Conservation (phyloP, 2,888 invertebrate species). For the Lacanobia wlatinum region DNA sequence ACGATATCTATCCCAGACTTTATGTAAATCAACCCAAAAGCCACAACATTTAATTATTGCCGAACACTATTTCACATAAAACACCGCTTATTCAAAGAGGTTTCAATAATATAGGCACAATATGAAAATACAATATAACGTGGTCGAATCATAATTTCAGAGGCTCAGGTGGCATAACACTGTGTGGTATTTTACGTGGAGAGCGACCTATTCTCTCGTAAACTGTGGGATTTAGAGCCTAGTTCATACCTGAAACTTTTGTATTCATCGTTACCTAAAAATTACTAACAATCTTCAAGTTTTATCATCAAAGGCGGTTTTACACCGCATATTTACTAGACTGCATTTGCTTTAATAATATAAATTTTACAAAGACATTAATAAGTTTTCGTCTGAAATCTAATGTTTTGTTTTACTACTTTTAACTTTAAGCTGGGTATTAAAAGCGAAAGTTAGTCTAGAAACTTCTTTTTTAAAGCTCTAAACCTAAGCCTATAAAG, state of each 20-base stretch:
- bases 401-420: slow-evolving; percentile 53
- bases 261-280: slow-evolving; percentile 66
- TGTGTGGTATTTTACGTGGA: slow-evolving; percentile 66
- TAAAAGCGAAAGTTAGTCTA: slow-evolving; percentile 37
- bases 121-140: slow-evolving; percentile 62
- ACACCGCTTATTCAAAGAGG: slow-evolving; percentile 33
- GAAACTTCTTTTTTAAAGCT: slow-evolving; percentile 40
- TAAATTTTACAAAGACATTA: slow-evolving; percentile 49
- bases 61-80: slow-evolving; percentile 36
- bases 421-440: slow-evolving; percentile 43
- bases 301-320: slow-evolving; percentile 48
- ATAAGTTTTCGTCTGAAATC: slow-evolving; percentile 49
- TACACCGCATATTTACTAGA: slow-evolving; percentile 43
- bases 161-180: slow-evolving; percentile 70
- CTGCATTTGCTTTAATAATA: slow-evolving; percentile 51
- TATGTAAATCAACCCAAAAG: slow-evolving; percentile 35
- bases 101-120: slow-evolving; percentile 51
- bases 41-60: slow-evolving; percentile 41
- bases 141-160: slow-evolving; percentile 67
- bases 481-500: slow-evolving; percentile 39
- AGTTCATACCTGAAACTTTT: slow-evolving; percentile 70
- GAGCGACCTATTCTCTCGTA: slow-evolving; percentile 67
- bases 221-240: slow-evolving; percentile 73
- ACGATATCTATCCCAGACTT: slow-evolving; percentile 28
- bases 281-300: slow-evolving; percentile 65